phyloP scores from a whole-genome alignment of 2,797 vertebrate genomes.

The Artibeus lituratus region DNA sequence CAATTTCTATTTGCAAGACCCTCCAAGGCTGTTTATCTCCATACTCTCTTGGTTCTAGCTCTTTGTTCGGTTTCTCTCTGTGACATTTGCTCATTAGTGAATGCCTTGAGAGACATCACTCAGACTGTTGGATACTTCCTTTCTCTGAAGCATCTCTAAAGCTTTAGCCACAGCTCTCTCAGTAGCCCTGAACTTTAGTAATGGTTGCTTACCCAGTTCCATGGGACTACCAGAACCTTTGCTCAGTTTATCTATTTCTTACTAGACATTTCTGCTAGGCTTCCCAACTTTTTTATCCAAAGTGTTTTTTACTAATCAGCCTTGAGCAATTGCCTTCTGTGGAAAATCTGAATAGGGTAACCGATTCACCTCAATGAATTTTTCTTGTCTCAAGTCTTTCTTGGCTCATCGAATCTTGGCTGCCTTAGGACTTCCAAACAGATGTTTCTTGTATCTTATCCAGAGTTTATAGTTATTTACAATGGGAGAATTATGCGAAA shows the following conservation, averaged over 20 bases:
- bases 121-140: not conserved
- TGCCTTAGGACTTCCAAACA: not conserved
- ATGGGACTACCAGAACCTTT: not conserved
- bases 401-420: not conserved
- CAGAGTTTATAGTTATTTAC: not conserved
- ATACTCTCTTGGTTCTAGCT: not conserved
- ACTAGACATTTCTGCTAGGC: not conserved
- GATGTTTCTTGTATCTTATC: not conserved
- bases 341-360: not conserved
- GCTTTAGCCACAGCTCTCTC: not conserved
- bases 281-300: not conserved
- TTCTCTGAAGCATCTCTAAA: not conserved
- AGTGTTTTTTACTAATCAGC: not conserved
- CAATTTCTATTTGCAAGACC: not conserved
- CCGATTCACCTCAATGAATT: not conserved
- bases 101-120: not conserved
- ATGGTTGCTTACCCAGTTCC: not conserved
- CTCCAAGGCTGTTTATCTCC: not conserved
- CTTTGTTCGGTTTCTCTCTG: not conserved
- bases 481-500: not conserved
- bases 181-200: not conserved
- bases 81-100: not conserved
- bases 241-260: not conserved
- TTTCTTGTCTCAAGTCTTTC: not conserved
- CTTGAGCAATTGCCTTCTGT: not conserved